phyloP scores from a whole-genome alignment of 2,888 invertebrate species.

The Plagodis dolabraria region DNA sequence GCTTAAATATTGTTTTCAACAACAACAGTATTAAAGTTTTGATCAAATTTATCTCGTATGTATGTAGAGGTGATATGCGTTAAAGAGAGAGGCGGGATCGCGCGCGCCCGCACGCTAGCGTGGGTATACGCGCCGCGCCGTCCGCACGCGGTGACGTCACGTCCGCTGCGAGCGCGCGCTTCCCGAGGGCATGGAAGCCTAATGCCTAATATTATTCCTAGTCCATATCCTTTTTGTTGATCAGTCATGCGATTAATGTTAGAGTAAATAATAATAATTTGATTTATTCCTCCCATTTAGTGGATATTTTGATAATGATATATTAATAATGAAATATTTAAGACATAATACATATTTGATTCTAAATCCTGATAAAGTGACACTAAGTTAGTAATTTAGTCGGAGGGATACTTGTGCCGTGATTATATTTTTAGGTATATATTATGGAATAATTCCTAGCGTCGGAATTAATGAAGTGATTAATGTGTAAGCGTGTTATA shows the following conservation, averaged over 20 bases:
- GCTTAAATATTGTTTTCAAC: constrained; percentile 73
- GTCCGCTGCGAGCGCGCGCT: constrained; percentile 44
- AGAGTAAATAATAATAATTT: constrained; percentile 83
- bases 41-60: constrained; percentile 76
- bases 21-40: constrained; percentile 80
- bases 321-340: constrained; percentile 85
- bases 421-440: constrained; percentile 86
- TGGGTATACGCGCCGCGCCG: constrained; percentile 14
- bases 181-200: constrained; percentile 74
- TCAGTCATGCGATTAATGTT: constrained; percentile 85
- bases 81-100: constrained; percentile 67
- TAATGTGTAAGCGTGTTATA: constrained; percentile 85
- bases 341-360: constrained; percentile 86
- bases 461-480: constrained; percentile 85
- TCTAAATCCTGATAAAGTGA: constrained; percentile 86
- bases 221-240: constrained; percentile 85
- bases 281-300: constrained; percentile 86
- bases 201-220: constrained; percentile 84
- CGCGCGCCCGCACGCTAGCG: constrained; percentile 38
- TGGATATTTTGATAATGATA: constrained; percentile 86
- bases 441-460: constrained; percentile 85
- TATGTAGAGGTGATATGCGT: constrained; percentile 81
- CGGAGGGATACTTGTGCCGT: constrained; percentile 86
- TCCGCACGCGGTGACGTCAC: constrained; percentile 8
- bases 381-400: constrained; percentile 85